phyloP scores from a whole-genome alignment of 2,888 invertebrate genomes.

The Anthophora plumipes region DNA sequence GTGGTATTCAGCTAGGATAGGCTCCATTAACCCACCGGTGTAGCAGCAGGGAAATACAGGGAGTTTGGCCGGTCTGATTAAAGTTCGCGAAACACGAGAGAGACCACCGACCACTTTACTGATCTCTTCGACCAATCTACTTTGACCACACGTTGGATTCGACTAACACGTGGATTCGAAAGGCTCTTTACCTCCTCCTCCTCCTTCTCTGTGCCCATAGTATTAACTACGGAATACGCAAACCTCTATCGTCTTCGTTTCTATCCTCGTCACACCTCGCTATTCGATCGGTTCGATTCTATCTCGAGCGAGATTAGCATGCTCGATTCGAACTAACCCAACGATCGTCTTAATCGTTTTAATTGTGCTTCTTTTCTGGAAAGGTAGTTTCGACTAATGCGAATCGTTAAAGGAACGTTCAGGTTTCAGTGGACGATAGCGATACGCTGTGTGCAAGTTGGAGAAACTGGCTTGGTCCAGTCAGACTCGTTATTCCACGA shows the following conservation, averaged over 20 bases:
- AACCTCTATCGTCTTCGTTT: constrained; percentile 21
- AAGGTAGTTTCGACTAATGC: constrained; percentile 19
- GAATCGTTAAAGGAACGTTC: constrained; percentile 35
- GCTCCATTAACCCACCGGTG: constrained; percentile 68
- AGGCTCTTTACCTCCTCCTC: not conserved
- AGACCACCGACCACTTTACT: constrained; percentile 63
- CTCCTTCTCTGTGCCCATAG: not conserved
- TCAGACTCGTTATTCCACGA: constrained; percentile 40
- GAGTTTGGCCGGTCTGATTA: constrained; percentile 73
- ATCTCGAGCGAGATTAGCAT: constrained; percentile 13
- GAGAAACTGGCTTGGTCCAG: constrained; percentile 28
- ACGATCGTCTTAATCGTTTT: constrained; percentile 7
- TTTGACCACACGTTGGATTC: constrained; percentile 47
- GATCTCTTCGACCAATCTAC: constrained; percentile 67
- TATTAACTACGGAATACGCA: constrained; percentile 16
- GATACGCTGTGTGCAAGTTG: not conserved
- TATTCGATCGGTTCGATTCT: constrained; percentile 16
- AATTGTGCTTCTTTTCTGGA: constrained; percentile 5
- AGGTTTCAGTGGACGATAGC: not conserved
- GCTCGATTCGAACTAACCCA: not conserved
- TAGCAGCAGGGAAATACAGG: constrained; percentile 43
- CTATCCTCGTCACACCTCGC: not conserved
- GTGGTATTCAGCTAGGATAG: constrained; percentile 35
- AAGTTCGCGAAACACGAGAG: constrained; percentile 71
- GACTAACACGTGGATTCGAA: constrained; percentile 48